Base-by-base conservation (phyloP, 2,888 invertebrate species). In the Dolichomitus sp. region DNA sequence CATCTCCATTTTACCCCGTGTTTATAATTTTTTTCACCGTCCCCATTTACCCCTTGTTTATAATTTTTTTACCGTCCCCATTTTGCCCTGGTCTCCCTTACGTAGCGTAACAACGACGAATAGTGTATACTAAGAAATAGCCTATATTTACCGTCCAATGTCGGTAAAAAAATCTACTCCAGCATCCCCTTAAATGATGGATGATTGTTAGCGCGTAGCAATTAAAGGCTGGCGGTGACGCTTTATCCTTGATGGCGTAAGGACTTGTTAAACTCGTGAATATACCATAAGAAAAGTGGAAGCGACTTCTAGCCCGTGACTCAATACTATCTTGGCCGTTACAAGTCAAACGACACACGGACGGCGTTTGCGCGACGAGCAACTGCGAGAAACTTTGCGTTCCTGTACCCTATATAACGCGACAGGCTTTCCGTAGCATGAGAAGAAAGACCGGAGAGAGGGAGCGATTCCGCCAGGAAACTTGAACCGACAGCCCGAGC, bases 241-340 rank as follows among this genome's bases (percentile, higher is more conserved):
- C n/a, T 74, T 48, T 48, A 27, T 48, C 48, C 63, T 69, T 54
- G 48, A 79, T 66, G n/a, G 7, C 52, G 45, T n/a, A 63, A 77
- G 45, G 52, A 63, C 63, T 63, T 59, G 48, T 74, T 78, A 69
- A 69, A 69, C 63, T 69, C 66, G 48, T 50, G 23, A 30, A 4
- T 57, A 52, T 57, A 66, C 17, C n/a, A 14, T 48, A 48, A 54
- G 27, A 68, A 27, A 66, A 69, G 76, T 23, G 69, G 37, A 69
- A 74, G 59, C 59, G 61, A 80, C 65, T 76, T 70, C 23, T 42
- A 68, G 37, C 30, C 61, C 66, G 72, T 45, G 73, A 48, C 73
- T 69, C 77, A 17, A 45, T 61, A 68, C 52, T 37, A 50, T 42
- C 37, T 45, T 19, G 23, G 23, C 30, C 54, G 68, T 59, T 48